Evolutionary conservation across 2,113 vertebrate genomes (phyloP).

Genomic region (Pomatorhinus ruficollis): DNA sequence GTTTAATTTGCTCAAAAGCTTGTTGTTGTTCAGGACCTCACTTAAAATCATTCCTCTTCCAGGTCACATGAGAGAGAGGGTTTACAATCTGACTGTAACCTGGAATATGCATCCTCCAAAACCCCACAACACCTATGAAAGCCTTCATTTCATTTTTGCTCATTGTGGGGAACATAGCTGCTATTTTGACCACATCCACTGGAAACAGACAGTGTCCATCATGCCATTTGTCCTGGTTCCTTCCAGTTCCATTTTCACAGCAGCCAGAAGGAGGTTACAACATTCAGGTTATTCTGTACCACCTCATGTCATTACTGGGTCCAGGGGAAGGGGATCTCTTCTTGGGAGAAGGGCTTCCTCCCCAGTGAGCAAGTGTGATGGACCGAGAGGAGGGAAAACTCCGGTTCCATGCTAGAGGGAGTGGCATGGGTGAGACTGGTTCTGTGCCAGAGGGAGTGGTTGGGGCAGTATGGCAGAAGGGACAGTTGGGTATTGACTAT

Average conservation of each 20-base stretch:
- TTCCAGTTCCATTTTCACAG: neutral
- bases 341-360: neutral
- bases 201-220: fast-evolving
- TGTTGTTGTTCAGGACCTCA: neutral
- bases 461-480: neutral
- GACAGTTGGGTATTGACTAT: neutral
- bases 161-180: fast-evolving
- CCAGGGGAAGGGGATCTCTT: neutral
- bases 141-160: neutral
- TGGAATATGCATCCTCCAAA: neutral
- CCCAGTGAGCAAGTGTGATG: fast-evolving
- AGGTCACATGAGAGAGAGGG: neutral
- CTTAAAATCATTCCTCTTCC: neutral
- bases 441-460: neutral
- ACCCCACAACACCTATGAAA: neutral
- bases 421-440: too few relatives aligned
- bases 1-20: neutral
- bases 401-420: fast-evolving
- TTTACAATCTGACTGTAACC: neutral
- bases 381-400: fast-evolving
- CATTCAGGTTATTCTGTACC: neutral
- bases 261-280: neutral
- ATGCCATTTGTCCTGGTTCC: neutral
- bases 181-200: neutral
- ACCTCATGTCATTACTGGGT: neutral